Evolutionary conservation across 2,797 vertebrate genomes (phyloP), one percentile per base, ranked within the genome.

Genomic region (Lutjanus campechanus): DNA sequence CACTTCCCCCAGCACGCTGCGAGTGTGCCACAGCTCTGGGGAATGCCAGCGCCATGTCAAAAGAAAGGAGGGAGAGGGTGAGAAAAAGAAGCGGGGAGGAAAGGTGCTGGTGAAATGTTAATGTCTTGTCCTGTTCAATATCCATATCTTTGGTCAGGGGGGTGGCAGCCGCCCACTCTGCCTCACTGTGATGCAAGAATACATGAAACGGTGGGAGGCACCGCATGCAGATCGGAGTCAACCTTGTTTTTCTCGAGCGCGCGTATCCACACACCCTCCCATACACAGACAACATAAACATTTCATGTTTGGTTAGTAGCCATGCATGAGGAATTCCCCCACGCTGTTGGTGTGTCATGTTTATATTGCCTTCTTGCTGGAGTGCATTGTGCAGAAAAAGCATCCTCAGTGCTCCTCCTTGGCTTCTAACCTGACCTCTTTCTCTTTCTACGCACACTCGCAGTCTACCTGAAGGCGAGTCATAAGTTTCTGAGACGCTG

Each of bases 41-140:
- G 86, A 89, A 78, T 25, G 72, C 72, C 79, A 65, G 61, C 40
- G 11, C 80, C 77, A 73, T 62, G 70, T 82, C 82, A 81, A 29
- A 74, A 69, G 72, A 67, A 49, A 58, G 69, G 59, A 84, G 56
- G 73, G 81, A 73, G 58, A 69, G 43, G 73, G 75, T 69, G 87
- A 87, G 78, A 78, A 84, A 83, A 81, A 65, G 49, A 61, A 36
- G 71, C 61, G 36, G 65, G 25, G 68, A 49, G 54, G 64, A 76
- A 77, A 91, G 85, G 83, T 90, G 84, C 89, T 88, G 81, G 84
- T 94, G 91, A 93, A 95, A 95, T 85, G 89, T 92, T 94, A 93
- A 95, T 93, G 91, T 90, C 82, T 85, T 83, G 90, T 93, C 89
- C 91, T 85, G 73, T 91, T 92, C 78, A 79, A 91, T 92, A 85